phyloP scores from a whole-genome alignment of 2,113 vertebrate species.

The Eubucco bourcierii region DNA sequence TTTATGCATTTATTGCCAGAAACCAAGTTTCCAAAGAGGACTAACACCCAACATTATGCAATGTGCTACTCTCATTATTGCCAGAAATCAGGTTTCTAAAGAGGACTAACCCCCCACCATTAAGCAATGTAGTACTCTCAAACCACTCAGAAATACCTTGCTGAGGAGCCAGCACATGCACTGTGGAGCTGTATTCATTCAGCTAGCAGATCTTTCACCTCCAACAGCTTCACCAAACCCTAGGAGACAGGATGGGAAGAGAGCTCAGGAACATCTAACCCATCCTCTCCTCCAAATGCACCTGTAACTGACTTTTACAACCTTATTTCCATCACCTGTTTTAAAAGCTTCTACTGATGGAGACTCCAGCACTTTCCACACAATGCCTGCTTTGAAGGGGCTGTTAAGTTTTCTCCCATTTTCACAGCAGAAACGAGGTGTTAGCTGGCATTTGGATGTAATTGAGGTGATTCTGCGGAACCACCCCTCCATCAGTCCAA shows the following conservation, averaged over 20 bases:
- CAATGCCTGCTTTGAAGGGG: neutral
- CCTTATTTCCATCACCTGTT: neutral
- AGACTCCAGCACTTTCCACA: neutral
- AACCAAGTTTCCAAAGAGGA: rapidly evolving
- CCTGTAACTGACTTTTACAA: neutral
- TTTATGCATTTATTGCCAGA: neutral
- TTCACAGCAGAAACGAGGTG: neutral
- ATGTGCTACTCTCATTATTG: neutral
- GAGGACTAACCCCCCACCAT: neutral
- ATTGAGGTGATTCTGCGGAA: neutral
- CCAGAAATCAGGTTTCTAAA: neutral
- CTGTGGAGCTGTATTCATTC: neutral
- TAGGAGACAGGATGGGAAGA: neutral
- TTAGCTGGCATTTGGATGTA: neutral
- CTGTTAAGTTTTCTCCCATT: neutral
- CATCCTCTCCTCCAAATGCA: neutral
- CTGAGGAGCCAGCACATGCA: neutral
- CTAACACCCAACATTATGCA: neutral
- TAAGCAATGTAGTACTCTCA: neutral
- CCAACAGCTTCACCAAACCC: neutral
- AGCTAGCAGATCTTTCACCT: neutral
- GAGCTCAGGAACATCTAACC: neutral
- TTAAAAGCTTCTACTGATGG: neutral
- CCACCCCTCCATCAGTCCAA: neutral
- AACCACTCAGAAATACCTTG: neutral